These are phyloP conservation scores for Nesogale talazaci DNA, from an alignment of 2,113 vertebrate genomes.

Conservation along the genomic window DNA sequence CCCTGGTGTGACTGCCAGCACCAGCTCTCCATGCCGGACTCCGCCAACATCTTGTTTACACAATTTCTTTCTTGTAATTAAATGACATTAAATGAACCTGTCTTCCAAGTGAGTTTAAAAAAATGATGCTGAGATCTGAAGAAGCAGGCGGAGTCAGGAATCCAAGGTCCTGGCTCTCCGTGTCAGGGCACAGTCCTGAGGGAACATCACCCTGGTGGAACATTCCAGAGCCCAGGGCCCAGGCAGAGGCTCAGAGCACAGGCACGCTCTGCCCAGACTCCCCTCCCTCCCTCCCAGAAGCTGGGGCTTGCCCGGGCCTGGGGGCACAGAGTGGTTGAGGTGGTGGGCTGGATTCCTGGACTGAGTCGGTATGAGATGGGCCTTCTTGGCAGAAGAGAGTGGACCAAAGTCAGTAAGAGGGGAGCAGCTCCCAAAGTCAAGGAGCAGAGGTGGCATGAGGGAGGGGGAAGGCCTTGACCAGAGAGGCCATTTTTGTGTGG, in stretches of 20 bases:
- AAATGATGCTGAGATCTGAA: neutral
- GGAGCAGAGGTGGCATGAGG: neutral
- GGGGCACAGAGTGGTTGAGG: neutral
- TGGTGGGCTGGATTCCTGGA: neutral
- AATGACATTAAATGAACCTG: constrained; percentile 23
- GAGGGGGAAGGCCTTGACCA: too few species aligned
- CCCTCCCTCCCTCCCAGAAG: neutral
- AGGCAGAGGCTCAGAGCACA: neutral
- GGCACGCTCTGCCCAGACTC: neutral
- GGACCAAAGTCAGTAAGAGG: neutral
- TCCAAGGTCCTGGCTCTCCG: neutral
- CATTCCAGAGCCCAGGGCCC: neutral
- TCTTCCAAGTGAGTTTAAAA: constrained; percentile 8
- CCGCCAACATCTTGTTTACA: constrained; percentile 1
- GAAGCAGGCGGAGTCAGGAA: neutral
- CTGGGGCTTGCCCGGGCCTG: neutral
- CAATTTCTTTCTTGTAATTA: constrained; percentile 57
- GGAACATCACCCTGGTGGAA: too few species aligned
- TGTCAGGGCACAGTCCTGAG: neutral
- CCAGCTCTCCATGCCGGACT: neutral
- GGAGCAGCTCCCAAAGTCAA: neutral
- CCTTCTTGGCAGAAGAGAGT: neutral
- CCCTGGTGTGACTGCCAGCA: neutral
- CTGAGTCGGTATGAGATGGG: neutral
- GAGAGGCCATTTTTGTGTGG: too few species aligned